Percentiles rank a stretch among this genome's conserved stretches.
phyloP scores from a whole-genome alignment of 2,888 invertebrate species.

The Luperina testacea region DNA sequence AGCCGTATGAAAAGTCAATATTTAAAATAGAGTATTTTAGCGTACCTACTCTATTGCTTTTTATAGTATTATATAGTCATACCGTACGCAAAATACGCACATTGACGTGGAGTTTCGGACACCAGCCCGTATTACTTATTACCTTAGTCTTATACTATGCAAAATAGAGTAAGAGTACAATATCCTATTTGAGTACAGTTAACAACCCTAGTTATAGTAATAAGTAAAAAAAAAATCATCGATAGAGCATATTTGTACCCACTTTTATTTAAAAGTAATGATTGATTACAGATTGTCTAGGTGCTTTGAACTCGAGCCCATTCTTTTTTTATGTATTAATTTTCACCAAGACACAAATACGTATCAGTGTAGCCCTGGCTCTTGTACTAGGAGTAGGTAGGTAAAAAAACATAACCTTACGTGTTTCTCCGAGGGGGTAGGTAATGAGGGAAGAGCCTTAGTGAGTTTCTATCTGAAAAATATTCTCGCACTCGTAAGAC shows the following conservation, averaged over 20 bases:
- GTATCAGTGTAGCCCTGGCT: neutral
- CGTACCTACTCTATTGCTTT: neutral
- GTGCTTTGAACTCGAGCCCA: neutral
- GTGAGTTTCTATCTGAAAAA: conserved; percentile 93
- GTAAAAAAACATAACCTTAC: neutral
- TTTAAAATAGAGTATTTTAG: neutral
- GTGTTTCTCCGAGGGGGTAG: no score
- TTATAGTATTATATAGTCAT: neutral
- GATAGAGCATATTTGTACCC: neutral
- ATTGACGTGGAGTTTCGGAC: no score
- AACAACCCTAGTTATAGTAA: neutral
- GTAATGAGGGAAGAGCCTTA: neutral
- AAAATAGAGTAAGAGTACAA: neutral
- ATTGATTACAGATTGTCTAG: neutral
- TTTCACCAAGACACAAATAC: neutral
- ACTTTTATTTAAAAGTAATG: neutral
- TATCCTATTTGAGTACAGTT: neutral
- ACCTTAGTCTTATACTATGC: no score
- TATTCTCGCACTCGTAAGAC: conserved; percentile 97
- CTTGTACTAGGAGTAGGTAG: neutral
- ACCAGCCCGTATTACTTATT: no score
- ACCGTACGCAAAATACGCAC: no score
- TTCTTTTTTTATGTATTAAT: neutral
- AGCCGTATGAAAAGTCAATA: neutral
- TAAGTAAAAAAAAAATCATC: neutral